A percentile compares a stretch with the other conserved stretches of the same genome.
Evolutionary conservation across 2,113 vertebrate species (phyloP).

Genomic region (Perca flavescens): DNA sequence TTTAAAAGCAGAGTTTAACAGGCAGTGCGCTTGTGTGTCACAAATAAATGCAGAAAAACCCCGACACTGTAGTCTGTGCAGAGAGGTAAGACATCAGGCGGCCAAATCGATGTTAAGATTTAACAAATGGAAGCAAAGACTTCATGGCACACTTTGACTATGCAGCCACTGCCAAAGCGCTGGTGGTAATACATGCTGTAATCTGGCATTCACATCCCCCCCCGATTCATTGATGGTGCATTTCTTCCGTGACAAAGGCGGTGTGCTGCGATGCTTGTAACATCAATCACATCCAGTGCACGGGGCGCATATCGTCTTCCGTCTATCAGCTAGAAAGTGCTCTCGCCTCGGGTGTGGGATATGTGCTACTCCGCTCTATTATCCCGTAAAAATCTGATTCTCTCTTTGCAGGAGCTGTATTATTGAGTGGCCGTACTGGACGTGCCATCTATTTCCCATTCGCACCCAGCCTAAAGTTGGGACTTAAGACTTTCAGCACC

Average conservation of each 20-base stretch:
- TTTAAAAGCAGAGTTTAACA: conserved; percentile 10
- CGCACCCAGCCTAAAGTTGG: conserved; percentile 70
- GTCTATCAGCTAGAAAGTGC: conserved; percentile 68
- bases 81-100: conserved; percentile 10
- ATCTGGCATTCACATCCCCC: conserved; percentile 40
- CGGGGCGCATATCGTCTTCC: conserved; percentile 53
- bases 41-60: conserved; percentile 16
- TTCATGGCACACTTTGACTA: conserved; percentile 28
- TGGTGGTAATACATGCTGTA: conserved; percentile 46
- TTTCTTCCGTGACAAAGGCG: conserved; percentile 62
- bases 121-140: conserved; percentile 22
- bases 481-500: conserved; percentile 77
- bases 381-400: conserved; percentile 48
- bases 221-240: conserved; percentile 58
- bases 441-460: conserved; percentile 24
- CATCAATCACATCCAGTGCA: conserved; percentile 72
- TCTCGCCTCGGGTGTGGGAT: conserved; percentile 65
- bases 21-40: conserved; percentile 3
- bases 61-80: conserved; percentile 30
- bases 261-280: conserved; percentile 65
- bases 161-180: conserved; percentile 18
- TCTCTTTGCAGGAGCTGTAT: conserved; percentile 5
- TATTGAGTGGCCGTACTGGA: conserved; percentile 14
- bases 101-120: conserved; percentile 30
- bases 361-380: conserved; percentile 49